phyloP scores from a whole-genome alignment of 2,113 vertebrate genomes.

The Syngnathoides biaculeatus region DNA sequence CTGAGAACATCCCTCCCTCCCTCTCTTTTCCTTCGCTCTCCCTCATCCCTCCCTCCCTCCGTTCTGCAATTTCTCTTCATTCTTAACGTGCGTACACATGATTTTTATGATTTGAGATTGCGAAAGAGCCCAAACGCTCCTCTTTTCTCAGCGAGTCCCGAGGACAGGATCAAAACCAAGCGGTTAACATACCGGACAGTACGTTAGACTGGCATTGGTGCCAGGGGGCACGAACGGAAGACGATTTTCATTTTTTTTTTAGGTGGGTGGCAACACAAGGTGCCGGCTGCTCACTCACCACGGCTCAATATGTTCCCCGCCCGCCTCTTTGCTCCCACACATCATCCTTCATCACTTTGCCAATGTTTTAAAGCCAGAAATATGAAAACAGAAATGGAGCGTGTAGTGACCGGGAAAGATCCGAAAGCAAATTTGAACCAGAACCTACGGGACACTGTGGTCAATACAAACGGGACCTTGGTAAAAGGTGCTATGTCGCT shows the following conservation, averaged over 20 bases:
- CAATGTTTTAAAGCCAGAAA: neutral
- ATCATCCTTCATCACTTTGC: neutral
- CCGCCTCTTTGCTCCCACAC: slow-evolving; percentile 5
- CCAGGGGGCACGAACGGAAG: slow-evolving; percentile 26
- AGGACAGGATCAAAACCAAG: slow-evolving; percentile 16
- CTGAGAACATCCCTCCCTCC: slow-evolving; percentile 14
- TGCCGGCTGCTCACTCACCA: neutral
- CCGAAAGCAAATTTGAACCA: neutral
- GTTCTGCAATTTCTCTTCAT: neutral
- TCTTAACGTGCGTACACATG: slow-evolving; percentile 1
- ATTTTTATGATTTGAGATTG: slow-evolving; percentile 22
- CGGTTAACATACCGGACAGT: slow-evolving; percentile 30
- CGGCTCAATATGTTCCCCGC: slow-evolving; percentile 4
- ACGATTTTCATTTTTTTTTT: slow-evolving; percentile 35
- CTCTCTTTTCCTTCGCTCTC: slow-evolving; percentile 18
- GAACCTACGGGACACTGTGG: neutral
- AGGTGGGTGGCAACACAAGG: slow-evolving; percentile 17
- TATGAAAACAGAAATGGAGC: neutral
- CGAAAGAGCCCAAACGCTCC: slow-evolving; percentile 22
- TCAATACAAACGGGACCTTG: too few relatives aligned
- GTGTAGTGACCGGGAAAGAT: neutral
- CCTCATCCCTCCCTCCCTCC: slow-evolving; percentile 6
- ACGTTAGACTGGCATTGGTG: slow-evolving; percentile 53
- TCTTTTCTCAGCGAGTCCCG: slow-evolving; percentile 13
- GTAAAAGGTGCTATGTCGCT: too few relatives aligned